Evolutionary conservation across 2,888 invertebrate species (phyloP).

Genomic region (Mythimna impura): DNA sequence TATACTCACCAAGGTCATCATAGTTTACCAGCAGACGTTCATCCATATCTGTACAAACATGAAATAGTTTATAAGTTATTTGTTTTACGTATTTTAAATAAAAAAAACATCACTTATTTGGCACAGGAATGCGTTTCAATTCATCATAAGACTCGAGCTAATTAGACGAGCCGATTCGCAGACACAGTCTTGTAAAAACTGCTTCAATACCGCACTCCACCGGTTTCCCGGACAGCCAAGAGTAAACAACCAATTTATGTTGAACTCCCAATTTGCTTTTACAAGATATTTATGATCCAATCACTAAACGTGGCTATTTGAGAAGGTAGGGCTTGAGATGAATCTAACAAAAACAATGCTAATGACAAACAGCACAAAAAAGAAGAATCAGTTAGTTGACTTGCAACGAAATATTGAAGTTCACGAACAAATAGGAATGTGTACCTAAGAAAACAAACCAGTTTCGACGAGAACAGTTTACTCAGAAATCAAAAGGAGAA

Average conservation of each 20-base stretch:
- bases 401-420: no score
- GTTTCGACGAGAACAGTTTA: no score
- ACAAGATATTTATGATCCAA: background rate
- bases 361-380: no score
- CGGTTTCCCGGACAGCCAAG: constrained; percentile 49
- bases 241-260: constrained; percentile 34
- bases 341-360: no score
- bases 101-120: constrained; percentile 10
- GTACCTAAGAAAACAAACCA: no score
- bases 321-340: no score
- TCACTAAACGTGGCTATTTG: no score
- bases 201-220: constrained; percentile 59
- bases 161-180: constrained; percentile 47
- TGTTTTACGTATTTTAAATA: background rate
- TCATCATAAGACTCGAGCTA: constrained; percentile 46
- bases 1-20: constrained; percentile 29
- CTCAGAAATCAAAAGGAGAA: no score
- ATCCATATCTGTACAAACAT: constrained; percentile 19
- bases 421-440: no score
- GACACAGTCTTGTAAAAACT: constrained; percentile 60
- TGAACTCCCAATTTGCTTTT: constrained; percentile 36
- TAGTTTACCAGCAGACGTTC: constrained; percentile 15
- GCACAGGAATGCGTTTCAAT: constrained; percentile 58
- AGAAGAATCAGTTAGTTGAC: no score
- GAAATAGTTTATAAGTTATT: background rate